phyloP scores from a whole-genome alignment of 1,140 invertebrate species.

The Tribolium madens region DNA sequence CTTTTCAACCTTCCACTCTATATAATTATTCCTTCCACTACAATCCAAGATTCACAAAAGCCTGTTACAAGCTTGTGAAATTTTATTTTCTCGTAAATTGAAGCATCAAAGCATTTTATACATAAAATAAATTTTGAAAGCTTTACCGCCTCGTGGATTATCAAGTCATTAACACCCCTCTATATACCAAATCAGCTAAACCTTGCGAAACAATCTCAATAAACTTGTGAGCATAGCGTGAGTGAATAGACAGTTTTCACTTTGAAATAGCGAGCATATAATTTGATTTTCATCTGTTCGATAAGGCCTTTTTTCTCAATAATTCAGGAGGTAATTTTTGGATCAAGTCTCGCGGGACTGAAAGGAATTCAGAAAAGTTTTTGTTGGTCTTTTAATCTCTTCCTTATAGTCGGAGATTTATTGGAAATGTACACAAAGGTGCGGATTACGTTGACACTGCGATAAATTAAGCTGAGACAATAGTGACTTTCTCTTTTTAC shows the following conservation, averaged over 20 bases:
- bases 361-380: neutral
- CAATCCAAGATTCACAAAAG: neutral
- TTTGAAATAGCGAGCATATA: slow-evolving; percentile 1
- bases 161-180: slow-evolving; percentile 3
- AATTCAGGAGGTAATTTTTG: neutral
- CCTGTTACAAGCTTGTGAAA: too few relatives aligned
- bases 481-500: slow-evolving; percentile 19
- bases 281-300: neutral
- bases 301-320: neutral
- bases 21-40: neutral
- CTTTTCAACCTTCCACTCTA: neutral
- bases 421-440: neutral
- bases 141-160: neutral
- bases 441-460: neutral
- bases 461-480: slow-evolving; percentile 12
- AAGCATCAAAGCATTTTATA: too few relatives aligned
- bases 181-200: neutral
- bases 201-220: slow-evolving; percentile 16
- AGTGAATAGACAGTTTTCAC: slow-evolving; percentile 10
- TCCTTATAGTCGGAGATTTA: neutral
- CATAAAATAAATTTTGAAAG: too few relatives aligned
- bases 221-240: slow-evolving; percentile 3
- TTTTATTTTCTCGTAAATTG: neutral
- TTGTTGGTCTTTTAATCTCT: neutral
- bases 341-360: neutral